phyloP scores from a whole-genome alignment of 2,113 vertebrate species.

The Martes martes region DNA sequence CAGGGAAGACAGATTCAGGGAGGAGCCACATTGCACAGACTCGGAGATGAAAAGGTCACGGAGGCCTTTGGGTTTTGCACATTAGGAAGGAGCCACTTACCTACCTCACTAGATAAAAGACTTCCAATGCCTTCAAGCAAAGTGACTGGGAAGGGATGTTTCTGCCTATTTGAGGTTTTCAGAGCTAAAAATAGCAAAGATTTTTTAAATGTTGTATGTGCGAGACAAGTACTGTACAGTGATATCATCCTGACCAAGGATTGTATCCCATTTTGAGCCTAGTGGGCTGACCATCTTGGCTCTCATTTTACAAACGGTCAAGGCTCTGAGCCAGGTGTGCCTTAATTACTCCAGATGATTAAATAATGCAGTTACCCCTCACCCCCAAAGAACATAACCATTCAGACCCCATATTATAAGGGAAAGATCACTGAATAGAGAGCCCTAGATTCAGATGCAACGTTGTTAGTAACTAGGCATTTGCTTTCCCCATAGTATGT shows the following conservation, averaged over 20 bases:
- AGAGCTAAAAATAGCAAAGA: constrained; percentile 13
- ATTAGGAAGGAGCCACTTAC: not conserved
- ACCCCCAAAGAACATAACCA: not conserved
- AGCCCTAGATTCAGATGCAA: not conserved
- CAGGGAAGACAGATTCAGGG: not conserved
- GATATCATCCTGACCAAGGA: not conserved
- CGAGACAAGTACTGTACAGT: not conserved
- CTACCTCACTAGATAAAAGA: not conserved
- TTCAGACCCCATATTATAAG: not conserved
- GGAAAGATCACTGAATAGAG: not conserved
- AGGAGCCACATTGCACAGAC: not conserved
- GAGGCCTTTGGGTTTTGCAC: not conserved
- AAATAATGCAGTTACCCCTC: not conserved
- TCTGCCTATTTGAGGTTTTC: not conserved
- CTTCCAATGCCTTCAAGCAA: not conserved
- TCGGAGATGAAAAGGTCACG: not conserved
- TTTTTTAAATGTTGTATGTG: not conserved
- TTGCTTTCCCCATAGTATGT: not conserved
- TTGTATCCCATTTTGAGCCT: not conserved
- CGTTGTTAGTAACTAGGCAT: not conserved
- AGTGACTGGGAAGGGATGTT: constrained; percentile 4
- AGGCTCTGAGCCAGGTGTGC: not conserved
- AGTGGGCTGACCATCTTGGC: not conserved
- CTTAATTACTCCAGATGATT: not conserved
- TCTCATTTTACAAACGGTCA: not conserved